Evolutionary conservation across 2,888 invertebrate species (phyloP).

Genomic region (Cephalotes varians): DNA sequence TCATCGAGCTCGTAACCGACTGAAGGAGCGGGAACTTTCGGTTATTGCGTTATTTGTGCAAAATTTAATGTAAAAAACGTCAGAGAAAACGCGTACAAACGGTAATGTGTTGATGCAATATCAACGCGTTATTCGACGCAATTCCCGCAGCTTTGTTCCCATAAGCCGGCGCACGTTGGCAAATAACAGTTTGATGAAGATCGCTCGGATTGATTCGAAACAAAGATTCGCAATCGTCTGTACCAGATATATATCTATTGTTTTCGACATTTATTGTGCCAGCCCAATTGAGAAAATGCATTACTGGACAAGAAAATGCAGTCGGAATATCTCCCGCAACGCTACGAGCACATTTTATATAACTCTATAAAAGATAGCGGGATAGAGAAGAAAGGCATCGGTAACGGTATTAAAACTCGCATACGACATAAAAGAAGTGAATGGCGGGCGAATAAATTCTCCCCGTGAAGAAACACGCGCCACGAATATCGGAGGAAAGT

Average conservation of each 20-base stretch:
- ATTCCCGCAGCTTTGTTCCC: conserved; percentile 27
- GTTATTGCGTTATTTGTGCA: conserved; percentile 4
- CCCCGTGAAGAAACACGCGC: conserved; percentile 17
- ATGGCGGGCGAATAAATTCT: conserved; percentile 48
- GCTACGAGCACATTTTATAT: background rate
- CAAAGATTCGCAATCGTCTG: background rate
- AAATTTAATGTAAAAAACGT: conserved; percentile 1
- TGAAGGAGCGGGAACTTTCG: background rate
- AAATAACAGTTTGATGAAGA: conserved; percentile 4
- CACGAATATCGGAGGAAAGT: conserved; percentile 42
- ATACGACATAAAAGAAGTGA: conserved; percentile 19
- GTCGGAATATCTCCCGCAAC: background rate
- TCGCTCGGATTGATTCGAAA: background rate
- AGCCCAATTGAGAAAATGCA: background rate
- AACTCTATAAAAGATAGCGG: conserved; percentile 19
- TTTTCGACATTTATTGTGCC: background rate
- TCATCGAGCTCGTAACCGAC: background rate
- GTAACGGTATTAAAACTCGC: conserved; percentile 27
- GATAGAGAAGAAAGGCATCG: background rate
- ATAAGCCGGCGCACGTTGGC: background rate
- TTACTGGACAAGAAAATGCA: background rate
- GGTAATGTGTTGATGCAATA: conserved; percentile 1
- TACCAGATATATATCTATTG: background rate
- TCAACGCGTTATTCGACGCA: conserved; percentile 14
- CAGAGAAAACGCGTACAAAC: background rate